A percentile compares a stretch with the other conserved stretches of the same genome.
Evolutionary conservation across 1,140 invertebrate species (phyloP).

Genomic region (Ooceraea biroi): DNA sequence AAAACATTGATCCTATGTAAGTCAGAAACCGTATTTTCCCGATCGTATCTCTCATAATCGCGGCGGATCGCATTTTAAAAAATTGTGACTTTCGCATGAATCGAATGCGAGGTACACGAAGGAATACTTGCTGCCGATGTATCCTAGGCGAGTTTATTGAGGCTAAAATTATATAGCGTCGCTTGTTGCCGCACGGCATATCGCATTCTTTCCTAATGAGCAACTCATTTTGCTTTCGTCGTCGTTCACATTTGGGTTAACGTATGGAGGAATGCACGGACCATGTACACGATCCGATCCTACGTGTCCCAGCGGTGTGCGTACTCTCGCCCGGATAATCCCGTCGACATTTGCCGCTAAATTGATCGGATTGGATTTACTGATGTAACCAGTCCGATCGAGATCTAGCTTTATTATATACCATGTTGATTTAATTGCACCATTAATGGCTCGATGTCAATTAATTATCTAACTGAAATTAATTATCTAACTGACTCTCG

Average conservation of each 20-base stretch:
- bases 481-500: slow-evolving; percentile 14
- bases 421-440: slow-evolving; percentile 6
- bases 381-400: too few species aligned
- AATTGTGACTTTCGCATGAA: slow-evolving; percentile 31
- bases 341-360: slow-evolving; percentile 24
- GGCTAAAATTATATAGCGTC: slow-evolving; percentile 63
- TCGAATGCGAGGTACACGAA: background rate
- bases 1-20: too few species aligned
- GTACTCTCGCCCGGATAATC: slow-evolving; percentile 16
- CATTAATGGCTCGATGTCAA: slow-evolving; percentile 20
- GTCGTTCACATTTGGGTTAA: slow-evolving; percentile 82
- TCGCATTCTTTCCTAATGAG: slow-evolving; percentile 82
- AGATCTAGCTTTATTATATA: background rate
- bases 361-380: slow-evolving; percentile 12
- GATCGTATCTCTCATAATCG: background rate
- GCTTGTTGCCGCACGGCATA: slow-evolving; percentile 20
- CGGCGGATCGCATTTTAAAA: background rate
- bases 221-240: slow-evolving; percentile 72
- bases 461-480: too few species aligned
- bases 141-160: slow-evolving; percentile 64
- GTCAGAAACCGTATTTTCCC: too few species aligned
- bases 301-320: background rate
- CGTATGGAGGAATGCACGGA: slow-evolving; percentile 81
- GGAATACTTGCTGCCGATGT: background rate
- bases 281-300: background rate